Evolutionary conservation across 2,797 vertebrate species (phyloP), one percentile per base, ranked within the genome.

Genomic region (Neoniphon sammara): DNA sequence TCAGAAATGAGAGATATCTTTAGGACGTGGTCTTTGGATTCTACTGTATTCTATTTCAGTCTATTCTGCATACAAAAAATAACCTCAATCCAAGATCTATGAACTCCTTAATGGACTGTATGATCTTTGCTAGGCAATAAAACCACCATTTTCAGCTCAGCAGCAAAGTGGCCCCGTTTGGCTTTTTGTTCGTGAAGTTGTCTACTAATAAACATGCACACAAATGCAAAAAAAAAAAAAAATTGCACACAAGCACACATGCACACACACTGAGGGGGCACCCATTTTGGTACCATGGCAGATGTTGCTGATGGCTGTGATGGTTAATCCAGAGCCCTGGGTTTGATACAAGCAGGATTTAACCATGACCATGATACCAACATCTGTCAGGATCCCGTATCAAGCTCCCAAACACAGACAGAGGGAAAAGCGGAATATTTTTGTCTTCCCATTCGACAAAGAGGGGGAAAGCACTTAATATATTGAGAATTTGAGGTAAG

Each of bases 281-380:
- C 75, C 83, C 79, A 85, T 90, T 92, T 91, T 81, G 87, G 82
- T 85, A 46, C 63, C 58, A 66, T 86, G 88, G 81, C 93, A 95
- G 93, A 92, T 94, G 92, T 93, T 89, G 73, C 88, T 89, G 90
- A 91, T 92, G 92, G 92, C 87, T 83, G 88, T 14, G 78, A 68
- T 66, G 83, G 87, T 92, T 94, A 94, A 95, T 95, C 94, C 93
- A 87, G 86, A 89, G 90, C 82, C 84, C 91, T 90, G 88, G 85
- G 88, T 88, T 88, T 83, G 90, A 86, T 90, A 88, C 87, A 87
- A 93, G 90, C 66, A 75, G 93, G 94, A 94, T 94, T 95, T 94
- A 94, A 84, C 77, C 80, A 82, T 62, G 83, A 70, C 90, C 85
- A 91, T 91, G 91, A 93, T 80, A 87, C 78, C 78, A 92, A 94